phyloP scores from a whole-genome alignment of 1,140 invertebrate genomes.

The Nymphalis io region DNA sequence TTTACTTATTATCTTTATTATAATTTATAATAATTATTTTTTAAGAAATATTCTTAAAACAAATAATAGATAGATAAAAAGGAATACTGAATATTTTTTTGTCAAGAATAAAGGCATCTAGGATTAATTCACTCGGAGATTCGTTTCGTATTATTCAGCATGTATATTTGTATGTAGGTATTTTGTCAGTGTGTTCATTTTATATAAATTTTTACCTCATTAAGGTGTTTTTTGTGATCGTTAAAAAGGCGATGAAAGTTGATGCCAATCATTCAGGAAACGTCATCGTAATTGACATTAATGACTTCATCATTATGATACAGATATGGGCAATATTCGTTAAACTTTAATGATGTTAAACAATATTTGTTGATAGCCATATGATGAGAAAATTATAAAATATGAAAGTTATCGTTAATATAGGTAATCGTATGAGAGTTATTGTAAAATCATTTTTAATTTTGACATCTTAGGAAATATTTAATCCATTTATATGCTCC shows the following conservation, averaged over 20 bases:
- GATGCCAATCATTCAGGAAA: constrained; percentile 32
- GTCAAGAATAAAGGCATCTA: not conserved
- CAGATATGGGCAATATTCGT: constrained; percentile 31
- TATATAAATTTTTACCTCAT: constrained; percentile 33
- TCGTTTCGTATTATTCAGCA: not conserved
- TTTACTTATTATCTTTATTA: not conserved
- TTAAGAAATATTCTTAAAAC: not conserved
- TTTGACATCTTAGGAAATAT: no score
- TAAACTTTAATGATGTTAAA: constrained; percentile 23
- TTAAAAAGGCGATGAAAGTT: constrained; percentile 39
- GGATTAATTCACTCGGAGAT: not conserved
- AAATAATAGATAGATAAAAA: not conserved
- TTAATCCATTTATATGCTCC: not conserved
- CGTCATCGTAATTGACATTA: constrained; percentile 37
- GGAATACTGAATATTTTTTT: not conserved
- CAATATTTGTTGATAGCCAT: constrained; percentile 26
- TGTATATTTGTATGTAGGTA: no score
- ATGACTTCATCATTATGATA: constrained; percentile 31
- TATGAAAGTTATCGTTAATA: not conserved
- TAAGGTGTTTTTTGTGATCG: constrained; percentile 32
- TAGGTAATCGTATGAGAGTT: not conserved
- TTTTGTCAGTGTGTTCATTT: constrained; percentile 9
- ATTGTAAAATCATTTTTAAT: not conserved
- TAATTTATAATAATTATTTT: constrained; percentile 6
- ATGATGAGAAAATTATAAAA: constrained; percentile 8